Evolutionary conservation across 2,113 vertebrate genomes (phyloP).

Genomic region (Panurus biarmicus): DNA sequence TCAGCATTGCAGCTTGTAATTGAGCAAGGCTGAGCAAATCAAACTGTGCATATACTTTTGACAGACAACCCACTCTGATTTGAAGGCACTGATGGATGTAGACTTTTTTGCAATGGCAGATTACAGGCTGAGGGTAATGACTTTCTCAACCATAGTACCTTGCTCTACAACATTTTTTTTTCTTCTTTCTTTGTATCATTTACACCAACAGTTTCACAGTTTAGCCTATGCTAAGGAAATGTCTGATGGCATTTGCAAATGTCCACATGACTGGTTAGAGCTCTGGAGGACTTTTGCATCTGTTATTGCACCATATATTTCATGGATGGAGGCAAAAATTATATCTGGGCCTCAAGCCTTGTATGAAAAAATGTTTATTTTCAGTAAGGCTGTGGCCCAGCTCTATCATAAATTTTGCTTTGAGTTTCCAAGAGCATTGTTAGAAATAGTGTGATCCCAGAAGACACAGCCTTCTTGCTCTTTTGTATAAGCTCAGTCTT

Average conservation of each 20-base stretch:
- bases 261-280: background rate
- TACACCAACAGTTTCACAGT: background rate
- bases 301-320: background rate
- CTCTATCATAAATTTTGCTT: background rate
- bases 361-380: background rate
- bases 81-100: background rate
- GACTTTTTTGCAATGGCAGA: background rate
- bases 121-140: background rate
- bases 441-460: background rate
- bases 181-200: background rate
- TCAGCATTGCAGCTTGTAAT: background rate
- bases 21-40: background rate
- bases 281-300: background rate
- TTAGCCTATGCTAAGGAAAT: background rate
- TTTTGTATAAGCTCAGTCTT: background rate
- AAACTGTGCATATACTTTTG: background rate
- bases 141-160: background rate
- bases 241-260: background rate
- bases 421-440: background rate
- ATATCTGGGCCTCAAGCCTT: background rate
- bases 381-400: background rate
- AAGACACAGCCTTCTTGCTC: background rate
- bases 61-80: background rate
- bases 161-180: background rate
- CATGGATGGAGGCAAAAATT: background rate